Evolutionary conservation across 2,113 vertebrate species (phyloP).

Genomic region (Aramus guarauna): DNA sequence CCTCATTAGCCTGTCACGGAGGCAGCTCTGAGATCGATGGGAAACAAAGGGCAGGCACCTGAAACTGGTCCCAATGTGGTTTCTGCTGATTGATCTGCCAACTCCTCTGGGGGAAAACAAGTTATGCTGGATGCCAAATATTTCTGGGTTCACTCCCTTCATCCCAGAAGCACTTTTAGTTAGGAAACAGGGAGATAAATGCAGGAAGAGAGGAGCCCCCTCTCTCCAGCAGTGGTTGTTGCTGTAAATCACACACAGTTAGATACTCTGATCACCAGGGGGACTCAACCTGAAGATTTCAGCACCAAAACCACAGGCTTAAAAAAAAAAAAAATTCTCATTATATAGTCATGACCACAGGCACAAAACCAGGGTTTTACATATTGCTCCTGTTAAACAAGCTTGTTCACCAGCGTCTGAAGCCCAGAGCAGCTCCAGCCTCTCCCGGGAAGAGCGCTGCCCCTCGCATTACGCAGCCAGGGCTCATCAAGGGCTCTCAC

Average conservation of each 20-base stretch:
- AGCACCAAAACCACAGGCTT: not conserved
- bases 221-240: not conserved
- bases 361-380: not conserved
- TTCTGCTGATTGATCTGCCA: conserved; percentile 54
- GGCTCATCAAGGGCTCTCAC: not conserved
- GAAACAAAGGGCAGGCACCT: conserved; percentile 49
- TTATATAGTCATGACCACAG: not conserved
- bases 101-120: conserved; percentile 21
- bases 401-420: not conserved
- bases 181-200: not conserved
- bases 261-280: accelerated
- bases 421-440: not conserved
- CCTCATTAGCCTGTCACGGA: conserved; percentile 34
- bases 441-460: not conserved
- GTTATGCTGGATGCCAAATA: not conserved
- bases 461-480: accelerated
- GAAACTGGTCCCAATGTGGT: conserved; percentile 42
- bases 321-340: not conserved
- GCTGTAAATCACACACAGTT: not conserved
- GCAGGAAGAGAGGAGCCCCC: not conserved
- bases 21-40: conserved; percentile 18
- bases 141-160: not conserved
- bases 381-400: not conserved
- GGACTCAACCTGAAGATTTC: accelerated
- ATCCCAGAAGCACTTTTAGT: not conserved